Evolutionary conservation across 1,140 invertebrate genomes (phyloP), one percentile per base, ranked within the genome.

Genomic region (Drosophila setifemur): DNA sequence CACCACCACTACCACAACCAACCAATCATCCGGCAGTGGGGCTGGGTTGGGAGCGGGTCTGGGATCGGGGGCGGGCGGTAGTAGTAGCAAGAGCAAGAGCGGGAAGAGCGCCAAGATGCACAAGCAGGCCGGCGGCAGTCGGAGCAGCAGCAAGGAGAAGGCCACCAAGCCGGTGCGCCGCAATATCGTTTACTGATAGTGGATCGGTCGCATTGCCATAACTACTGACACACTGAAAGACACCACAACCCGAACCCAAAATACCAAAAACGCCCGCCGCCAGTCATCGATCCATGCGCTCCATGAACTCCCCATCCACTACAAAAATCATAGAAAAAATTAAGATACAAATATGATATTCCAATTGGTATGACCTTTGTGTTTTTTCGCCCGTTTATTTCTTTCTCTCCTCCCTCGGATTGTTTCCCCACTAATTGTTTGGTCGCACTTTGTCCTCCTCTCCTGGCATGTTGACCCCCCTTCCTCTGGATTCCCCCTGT

Each of bases 121-220:
- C 40, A 71, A 73, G 28, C 79, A 77, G 43, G 63, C 69, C 23
- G 64, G 18, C 39, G 63, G 73, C 60, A 81, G 73, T 43, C 76
- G 71, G 63, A 86, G 75, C 64, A 87, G 77, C 75, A 87, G 71
- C 87, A 74, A 89, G 82, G 79, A 83, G 12, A 85, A 89, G 12
- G 39, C 63, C 23, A 39, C 53, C 33, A 68, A 53, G 64, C 57
- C 68, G 26, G 55, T 60, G 23, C 86, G 77, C 42, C 83, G 88
- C 29, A 89, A 89, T 71, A 88, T 89, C 49, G 87, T 89, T 52
- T 89, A 89, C 58, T 89, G 49, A 43, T 35, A 55, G 33, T 39
- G 29, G 37, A 52, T 11, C 58, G 40, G 57, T 57, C 40, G 29
- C 28, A 21, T 57, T 75, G 70, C 81, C 76, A 79, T 81, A 85